Evolutionary conservation across 2,888 invertebrate genomes (phyloP), one percentile per base, ranked within the genome.

Genomic region (Rhagophthalmus giganteus): DNA sequence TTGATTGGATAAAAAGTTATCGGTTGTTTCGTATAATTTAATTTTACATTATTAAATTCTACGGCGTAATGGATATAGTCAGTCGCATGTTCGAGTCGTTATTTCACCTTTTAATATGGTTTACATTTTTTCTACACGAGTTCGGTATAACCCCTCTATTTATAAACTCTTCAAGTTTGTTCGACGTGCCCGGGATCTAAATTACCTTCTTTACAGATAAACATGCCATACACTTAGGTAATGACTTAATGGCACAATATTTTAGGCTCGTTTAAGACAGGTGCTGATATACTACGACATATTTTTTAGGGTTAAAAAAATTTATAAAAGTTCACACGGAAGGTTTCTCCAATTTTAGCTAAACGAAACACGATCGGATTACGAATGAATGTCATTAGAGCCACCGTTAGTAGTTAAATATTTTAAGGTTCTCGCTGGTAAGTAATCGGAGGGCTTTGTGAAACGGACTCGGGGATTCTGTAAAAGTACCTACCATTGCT

Each of bases 111-210:
- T 20, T 3, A 20, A 20, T 20, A 20, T 7, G 3, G 20, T 9
- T n/a, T 5, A 27, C 27, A n/a, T 10, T 27, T 27, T 5, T n/a
- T 10, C n/a, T 27, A 27, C 27, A 3, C 8, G 3, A 27, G 27
- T 5, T 6, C n/a, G 27, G 7, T 27, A 27, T n/a, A 27, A 10
- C 28, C 30, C 28, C 24, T 30, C 24, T 45, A 45, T 45, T 45
- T 45, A 45, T 34, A 44, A 33, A 45, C 25, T 38, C 39, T 40
- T 47, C 32, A 28, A 28, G 25, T 40, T 26, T 14, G 39, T 32
- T 33, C 27, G 40, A 39, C 46, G 32, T 32, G 39, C 33, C 4
- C 34, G 12, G 47, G 15, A 20, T 47, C 47, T 40, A 47, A 47
- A 47, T 47, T 33, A 30, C 38, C 13, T 27, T 9, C 38, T 15